Percentiles rank a stretch among this genome's conserved stretches.
Evolutionary conservation across 2,113 vertebrate genomes (phyloP).

Genomic region (Rhizomys pruinosus): DNA sequence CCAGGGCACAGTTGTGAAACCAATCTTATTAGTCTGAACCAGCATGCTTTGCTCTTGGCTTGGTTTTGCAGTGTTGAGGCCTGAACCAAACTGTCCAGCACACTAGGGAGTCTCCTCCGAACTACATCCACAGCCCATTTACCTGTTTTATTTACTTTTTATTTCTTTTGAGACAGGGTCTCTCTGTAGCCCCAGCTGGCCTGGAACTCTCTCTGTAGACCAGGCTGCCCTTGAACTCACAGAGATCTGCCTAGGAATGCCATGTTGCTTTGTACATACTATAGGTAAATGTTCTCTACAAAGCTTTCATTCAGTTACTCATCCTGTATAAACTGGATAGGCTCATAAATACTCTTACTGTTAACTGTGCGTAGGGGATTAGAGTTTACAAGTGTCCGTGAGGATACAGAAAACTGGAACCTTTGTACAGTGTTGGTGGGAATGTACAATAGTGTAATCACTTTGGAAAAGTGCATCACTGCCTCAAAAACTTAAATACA

Average conservation of each 20-base stretch:
- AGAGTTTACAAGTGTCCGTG: not conserved
- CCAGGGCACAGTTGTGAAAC: constrained; percentile 60
- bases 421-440: not conserved
- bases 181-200: no score
- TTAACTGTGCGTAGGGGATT: constrained; percentile 1
- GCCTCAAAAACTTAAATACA: constrained; percentile 35
- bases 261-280: not conserved
- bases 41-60: not conserved
- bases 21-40: constrained; percentile 22
- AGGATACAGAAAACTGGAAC: not conserved
- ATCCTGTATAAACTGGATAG: constrained; percentile 25
- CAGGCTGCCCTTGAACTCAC: no score
- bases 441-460: not conserved
- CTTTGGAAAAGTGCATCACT: not conserved
- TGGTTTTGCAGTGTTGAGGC: not conserved
- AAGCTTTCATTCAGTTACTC: not conserved
- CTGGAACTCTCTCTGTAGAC: no score
- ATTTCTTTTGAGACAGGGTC: no score
- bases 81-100: not conserved
- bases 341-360: constrained; percentile 45
- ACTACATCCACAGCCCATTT: not conserved
- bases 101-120: not conserved
- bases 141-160: not conserved
- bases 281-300: not conserved
- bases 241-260: no score